Evolutionary conservation across 2,113 vertebrate genomes (phyloP), one percentile per base, ranked within the genome.

Genomic region (Saimiri boliviensis): DNA sequence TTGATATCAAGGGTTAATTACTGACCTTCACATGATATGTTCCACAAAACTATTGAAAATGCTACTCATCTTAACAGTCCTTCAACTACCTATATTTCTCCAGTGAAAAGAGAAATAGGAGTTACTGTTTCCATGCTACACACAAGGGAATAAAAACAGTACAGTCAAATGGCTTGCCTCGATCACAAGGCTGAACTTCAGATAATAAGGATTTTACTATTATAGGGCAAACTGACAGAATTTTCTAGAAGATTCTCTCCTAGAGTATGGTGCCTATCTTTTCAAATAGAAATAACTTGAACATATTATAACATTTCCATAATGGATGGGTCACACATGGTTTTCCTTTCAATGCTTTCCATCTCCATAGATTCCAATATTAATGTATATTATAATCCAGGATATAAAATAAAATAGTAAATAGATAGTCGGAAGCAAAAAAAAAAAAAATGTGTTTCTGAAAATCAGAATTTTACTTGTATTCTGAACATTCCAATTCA

Each of bases 401-500:
- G 25, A 8, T 16, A 66, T 77, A 80, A 85, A 88, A 58, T 25
- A 84, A 83, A 14, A 10, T 40, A 42, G n/a, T 42, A 93, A 96
- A 86, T 23, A 47, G 0, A 27, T 10, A 16, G 45, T n/a, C 12
- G 6, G 30, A 81, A 76, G 12, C 11, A 82, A 14, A 63, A 63
- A 63, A 14, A 63, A 63, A 63, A 60, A 60, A 58, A 23, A 95
- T 37, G 9, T 71, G 42, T 76, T 45, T 80, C 85, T 95, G 66
- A 93, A 96, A 90, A 77, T 47, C 70, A 92, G 30, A 80, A 92
- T 74, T 82, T 86, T 89, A 79, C 37, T 58, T 96, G 45, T 40
- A 82, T 37, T 73, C 9, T 81, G 47, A 93, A 77, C 86, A 91
- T 52, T 91, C 86, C 81, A 60, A 27, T 32, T 80, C 76, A 81